Evolutionary conservation across 2,888 invertebrate species (phyloP), one percentile per base, ranked within the genome.

Genomic region (Trachelus stipa): DNA sequence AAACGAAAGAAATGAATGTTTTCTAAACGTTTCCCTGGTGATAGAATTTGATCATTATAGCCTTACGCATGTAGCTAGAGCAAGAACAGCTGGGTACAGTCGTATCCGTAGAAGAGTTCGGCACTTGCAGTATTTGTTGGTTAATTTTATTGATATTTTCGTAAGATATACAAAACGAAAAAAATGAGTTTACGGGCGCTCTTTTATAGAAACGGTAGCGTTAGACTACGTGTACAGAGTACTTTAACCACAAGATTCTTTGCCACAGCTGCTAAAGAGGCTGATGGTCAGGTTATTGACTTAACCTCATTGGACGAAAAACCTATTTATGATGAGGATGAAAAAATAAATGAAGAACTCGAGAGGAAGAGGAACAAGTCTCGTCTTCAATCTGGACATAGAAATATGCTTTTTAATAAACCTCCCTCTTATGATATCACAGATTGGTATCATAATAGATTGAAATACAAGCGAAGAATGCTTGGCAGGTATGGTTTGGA

Each of bases 401-500:
- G 93, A 79, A 95, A 95, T 86, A 88, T 95, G 31, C 85, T 96
- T 0, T 91, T 94, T 77, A 94, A 93, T 23, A 90, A 91, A 82
- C 89, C 92, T 34, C 96, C 96, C 0, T 95, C 95, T 83, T 90
- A 92, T 1, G 92, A 93, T 79, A 93, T 95, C 0, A 89, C 90
- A 76, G 90, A 91, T 11, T 92, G 93, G 91, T 93, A 92, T 77
- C 97, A 97, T 88, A 86, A 94, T 4, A 95, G 95, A 0, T 93
- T 96, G 0, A 94, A 93, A 84, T 97, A 96, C 87, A 94, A 95
- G 81, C 93, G 95, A 81, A 95, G 94, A 88, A 90, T 95, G 85
- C 95, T 95, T 87, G 97, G 96, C 0, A 93, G 93, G 75, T 97
- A 96, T 90, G 98, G 98, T 0, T 90, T 92, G 75, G 91, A 92